These are phyloP conservation scores for Leucophenga montana DNA, from an alignment of 2,888 invertebrate genomes.

Conservation along the genomic window DNA sequence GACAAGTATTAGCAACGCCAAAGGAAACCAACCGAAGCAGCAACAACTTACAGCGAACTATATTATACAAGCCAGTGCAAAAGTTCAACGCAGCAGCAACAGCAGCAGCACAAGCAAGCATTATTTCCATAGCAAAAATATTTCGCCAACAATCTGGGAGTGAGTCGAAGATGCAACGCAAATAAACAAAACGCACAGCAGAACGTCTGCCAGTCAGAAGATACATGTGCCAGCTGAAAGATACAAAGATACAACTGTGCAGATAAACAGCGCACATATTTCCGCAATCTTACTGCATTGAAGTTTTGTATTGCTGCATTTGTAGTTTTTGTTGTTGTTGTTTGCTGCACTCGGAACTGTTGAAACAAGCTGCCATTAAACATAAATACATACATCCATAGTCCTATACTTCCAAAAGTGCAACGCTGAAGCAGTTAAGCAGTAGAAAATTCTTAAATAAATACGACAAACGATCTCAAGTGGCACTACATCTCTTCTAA, in stretches of 20 bases:
- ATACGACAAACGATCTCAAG: conserved; percentile 32
- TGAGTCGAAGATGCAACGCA: neutral
- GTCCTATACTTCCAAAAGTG: conserved; percentile 31
- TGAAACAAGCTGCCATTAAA: conserved; percentile 45
- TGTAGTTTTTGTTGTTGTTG: too few species aligned
- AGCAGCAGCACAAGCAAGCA: conserved; percentile 25
- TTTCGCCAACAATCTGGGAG: conserved; percentile 15
- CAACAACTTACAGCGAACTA: conserved; percentile 8
- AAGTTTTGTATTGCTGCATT: too few species aligned
- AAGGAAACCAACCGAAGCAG: conserved; percentile 36
- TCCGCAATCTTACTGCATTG: conserved; percentile 44
- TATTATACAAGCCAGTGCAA: conserved; percentile 24
- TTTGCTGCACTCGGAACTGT: too few species aligned
- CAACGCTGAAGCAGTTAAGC: too few species aligned
- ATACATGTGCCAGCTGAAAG: conserved; percentile 12
- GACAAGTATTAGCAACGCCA: conserved; percentile 27
- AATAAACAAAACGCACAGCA: conserved; percentile 15
- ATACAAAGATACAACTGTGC: conserved; percentile 28
- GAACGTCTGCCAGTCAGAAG: neutral
- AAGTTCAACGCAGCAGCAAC: conserved; percentile 25
- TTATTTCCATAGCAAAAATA: conserved; percentile 49
- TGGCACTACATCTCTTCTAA: conserved; percentile 50
- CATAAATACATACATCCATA: conserved; percentile 13
- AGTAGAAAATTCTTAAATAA: conserved; percentile 28
- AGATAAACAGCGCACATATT: conserved; percentile 41